Evolutionary conservation across 2,113 vertebrate genomes (phyloP), one percentile per base, ranked within the genome.

Genomic region (Stigmatopora nigra): DNA sequence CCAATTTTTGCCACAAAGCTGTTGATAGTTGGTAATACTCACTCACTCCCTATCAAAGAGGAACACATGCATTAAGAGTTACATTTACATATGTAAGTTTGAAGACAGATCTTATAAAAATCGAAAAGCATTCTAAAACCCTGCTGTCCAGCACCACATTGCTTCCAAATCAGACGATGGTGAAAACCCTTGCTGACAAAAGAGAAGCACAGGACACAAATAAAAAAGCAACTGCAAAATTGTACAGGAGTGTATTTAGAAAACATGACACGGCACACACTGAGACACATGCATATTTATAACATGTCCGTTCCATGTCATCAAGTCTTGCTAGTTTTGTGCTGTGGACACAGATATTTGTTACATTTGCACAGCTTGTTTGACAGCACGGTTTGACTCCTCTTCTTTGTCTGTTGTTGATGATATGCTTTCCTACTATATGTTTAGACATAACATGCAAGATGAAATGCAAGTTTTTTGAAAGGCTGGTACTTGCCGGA

Each of bases 381-480:
- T 22, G 53, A 56, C 53, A 55, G 20, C 20, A 2, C 6, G 20
- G 22, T 55, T 14, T 8, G 1, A 13, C 12, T 46, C 12, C 13
- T 46, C 45, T 13, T 14, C 13, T 68, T 66, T 38, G 41, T 71
- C 65, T 72, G 69, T 88, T 88, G 89, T 88, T 89, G 76, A 86
- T 83, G 85, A 87, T 89, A 84, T 86, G 82, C 78, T 78, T 57
- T 78, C 85, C 78, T 87, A 86, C 86, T 85, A 89, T 79, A 91
- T 87, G 88, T 82, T 73, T 31, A 69, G 76, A 76, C 75, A 87
- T 84, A 81, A 80, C 84, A 89, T 86, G 87, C 89, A 88, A 77
- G 45, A 75, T 77, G 64, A 82, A 68, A 80, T 71, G 69, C 75
- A 73, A 77, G 70, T 78, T 78, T 61, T 65, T 80, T 75, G n/a